Percentiles rank a stretch among this genome's conserved stretches.
phyloP scores from a whole-genome alignment of 2,888 invertebrate genomes.

The Ophion slaviceki region DNA sequence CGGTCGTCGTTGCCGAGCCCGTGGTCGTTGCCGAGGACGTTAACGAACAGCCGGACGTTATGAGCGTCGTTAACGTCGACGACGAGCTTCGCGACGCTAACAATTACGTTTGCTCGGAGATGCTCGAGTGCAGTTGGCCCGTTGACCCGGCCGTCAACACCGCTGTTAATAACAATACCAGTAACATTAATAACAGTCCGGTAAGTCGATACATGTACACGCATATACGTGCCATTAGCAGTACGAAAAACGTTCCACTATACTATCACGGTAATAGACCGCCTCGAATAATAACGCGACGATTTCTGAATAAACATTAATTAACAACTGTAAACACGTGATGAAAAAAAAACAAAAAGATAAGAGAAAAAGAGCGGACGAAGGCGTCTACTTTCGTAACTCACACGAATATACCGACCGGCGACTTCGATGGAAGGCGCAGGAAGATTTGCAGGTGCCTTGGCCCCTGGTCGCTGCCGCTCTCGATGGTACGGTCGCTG shows the following conservation, averaged over 20 bases:
- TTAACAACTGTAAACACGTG: not conserved
- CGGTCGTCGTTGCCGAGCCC: conserved; percentile 66
- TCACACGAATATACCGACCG: conserved; percentile 48
- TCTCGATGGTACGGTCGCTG: conserved; percentile 82
- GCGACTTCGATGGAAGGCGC: conserved; percentile 77
- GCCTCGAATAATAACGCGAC: conserved; percentile 16
- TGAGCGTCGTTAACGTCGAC: conserved; percentile 84
- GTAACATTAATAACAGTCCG: conserved; percentile 63
- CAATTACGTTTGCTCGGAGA: conserved; percentile 87
- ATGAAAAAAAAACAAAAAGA: conserved; percentile 1
- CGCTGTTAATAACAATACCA: conserved; percentile 76
- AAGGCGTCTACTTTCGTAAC: conserved; percentile 27
- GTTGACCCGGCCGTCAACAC: conserved; percentile 78
- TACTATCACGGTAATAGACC: conserved; percentile 16
- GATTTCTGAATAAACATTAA: conserved; percentile 23
- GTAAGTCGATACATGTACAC: conserved; percentile 56
- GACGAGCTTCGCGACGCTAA: conserved; percentile 91
- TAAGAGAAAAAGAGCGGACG: conserved; percentile 19
- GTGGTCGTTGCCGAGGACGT: conserved; percentile 61
- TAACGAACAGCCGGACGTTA: conserved; percentile 72
- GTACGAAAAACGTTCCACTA: conserved; percentile 15
- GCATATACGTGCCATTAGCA: conserved; percentile 14
- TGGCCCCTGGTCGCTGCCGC: conserved; percentile 85
- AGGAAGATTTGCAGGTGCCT: conserved; percentile 86
- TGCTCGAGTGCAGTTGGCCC: conserved; percentile 81